Percentiles rank a stretch among this genome's conserved stretches.
Evolutionary conservation across 2,888 invertebrate species (phyloP).

Genomic region (Oasisia sp.): DNA sequence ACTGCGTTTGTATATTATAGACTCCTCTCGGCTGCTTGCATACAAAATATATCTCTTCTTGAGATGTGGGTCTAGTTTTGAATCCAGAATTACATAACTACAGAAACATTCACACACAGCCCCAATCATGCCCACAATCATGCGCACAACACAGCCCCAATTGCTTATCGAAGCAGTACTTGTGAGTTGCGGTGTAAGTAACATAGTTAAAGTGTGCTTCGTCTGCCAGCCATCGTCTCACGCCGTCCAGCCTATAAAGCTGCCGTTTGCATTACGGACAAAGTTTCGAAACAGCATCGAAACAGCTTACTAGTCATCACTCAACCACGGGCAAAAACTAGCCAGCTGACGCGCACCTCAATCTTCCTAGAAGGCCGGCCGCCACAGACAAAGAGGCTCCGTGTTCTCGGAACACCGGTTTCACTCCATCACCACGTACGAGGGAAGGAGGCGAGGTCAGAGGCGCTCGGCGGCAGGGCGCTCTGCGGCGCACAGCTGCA

Average conservation of each 20-base stretch:
- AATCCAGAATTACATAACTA: background rate
- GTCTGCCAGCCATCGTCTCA: background rate
- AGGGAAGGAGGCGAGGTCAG: background rate
- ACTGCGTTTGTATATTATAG: background rate
- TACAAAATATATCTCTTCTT: background rate
- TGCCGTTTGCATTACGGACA: background rate
- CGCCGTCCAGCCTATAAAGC: background rate
- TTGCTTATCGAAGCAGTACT: background rate
- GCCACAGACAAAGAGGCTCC: background rate
- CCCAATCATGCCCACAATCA: background rate
- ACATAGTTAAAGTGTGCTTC: background rate
- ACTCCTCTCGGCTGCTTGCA: background rate
- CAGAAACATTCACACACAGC: background rate
- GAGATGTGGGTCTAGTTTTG: background rate
- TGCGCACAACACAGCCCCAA: background rate
- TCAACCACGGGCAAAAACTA: background rate
- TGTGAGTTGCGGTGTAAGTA: background rate
- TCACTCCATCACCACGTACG: background rate
- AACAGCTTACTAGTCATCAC: background rate
- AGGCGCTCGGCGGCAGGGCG: background rate
- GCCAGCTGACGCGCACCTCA: constrained; percentile 3
- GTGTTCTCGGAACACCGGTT: background rate
- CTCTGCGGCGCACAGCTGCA: background rate
- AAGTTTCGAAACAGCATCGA: background rate
- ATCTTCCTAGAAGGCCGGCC: background rate